phyloP scores from a whole-genome alignment of 2,797 vertebrate species.

The Hybognathus amarus region DNA sequence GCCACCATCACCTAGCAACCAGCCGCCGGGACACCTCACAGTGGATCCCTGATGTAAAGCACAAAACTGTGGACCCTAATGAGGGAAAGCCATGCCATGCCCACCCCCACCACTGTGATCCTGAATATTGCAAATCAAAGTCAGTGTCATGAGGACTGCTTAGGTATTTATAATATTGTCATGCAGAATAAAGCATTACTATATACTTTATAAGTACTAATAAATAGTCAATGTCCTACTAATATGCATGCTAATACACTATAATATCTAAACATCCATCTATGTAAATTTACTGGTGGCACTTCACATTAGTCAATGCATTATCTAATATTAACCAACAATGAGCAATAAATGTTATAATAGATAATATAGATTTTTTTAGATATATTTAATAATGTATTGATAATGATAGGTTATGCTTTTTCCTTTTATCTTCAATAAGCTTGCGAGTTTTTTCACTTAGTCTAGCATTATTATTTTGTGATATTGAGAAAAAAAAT shows the following conservation, averaged over 20 bases:
- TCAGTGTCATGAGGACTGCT: neutral
- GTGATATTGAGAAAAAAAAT: too few relatives aligned
- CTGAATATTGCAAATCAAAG: conserved; percentile 21
- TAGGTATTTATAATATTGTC: neutral
- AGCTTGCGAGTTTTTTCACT: neutral
- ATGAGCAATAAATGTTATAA: too few relatives aligned
- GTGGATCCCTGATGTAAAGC: conserved; percentile 78
- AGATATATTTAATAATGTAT: too few relatives aligned
- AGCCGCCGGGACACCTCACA: conserved; percentile 79
- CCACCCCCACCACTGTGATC: conserved; percentile 4
- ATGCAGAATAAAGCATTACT: neutral
- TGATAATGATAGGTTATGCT: too few relatives aligned
- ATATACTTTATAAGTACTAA: neutral
- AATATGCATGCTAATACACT: neutral
- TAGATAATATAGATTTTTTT: too few relatives aligned
- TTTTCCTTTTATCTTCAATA: neutral
- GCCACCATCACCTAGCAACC: conserved; percentile 94
- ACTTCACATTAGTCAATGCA: neutral
- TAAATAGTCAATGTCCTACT: neutral
- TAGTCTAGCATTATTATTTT: neutral
- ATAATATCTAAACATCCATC: neutral
- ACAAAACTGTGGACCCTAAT: conserved; percentile 53
- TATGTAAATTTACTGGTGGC: neutral
- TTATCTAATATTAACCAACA: too few relatives aligned
- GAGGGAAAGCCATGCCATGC: neutral